These are phyloP conservation scores for Anhinga anhinga DNA, from an alignment of 2,113 vertebrate species.

Conservation along the genomic window DNA sequence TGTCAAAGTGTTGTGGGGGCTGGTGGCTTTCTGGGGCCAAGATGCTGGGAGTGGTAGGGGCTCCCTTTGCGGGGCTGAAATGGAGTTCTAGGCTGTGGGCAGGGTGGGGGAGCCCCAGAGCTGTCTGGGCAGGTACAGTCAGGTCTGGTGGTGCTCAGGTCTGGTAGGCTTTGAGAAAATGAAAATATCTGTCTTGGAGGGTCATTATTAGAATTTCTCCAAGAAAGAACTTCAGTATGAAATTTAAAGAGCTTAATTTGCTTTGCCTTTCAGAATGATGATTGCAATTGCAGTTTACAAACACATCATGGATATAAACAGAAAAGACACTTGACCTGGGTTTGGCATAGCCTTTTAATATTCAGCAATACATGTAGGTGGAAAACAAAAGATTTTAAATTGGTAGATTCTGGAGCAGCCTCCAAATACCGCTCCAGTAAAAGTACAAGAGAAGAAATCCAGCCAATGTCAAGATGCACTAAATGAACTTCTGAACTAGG, in stretches of 20 bases:
- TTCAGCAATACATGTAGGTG: not conserved
- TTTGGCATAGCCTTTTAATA: not conserved
- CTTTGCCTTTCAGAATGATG: not conserved
- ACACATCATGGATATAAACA: not conserved
- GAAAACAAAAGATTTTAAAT: not conserved
- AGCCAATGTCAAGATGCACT: not conserved
- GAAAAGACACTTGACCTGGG: not conserved
- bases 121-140: fast-evolving
- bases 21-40: fast-evolving
- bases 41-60: fast-evolving
- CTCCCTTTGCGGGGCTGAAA: fast-evolving
- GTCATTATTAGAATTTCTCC: not conserved
- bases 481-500: not conserved
- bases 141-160: not conserved
- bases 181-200: not conserved
- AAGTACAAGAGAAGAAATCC: not conserved
- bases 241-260: not conserved
- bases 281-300: not conserved
- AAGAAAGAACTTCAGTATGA: not conserved
- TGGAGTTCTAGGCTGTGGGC: not conserved
- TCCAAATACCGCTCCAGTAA: not conserved
- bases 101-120: fast-evolving
- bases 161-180: not conserved
- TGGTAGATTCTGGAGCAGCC: not conserved
- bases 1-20: fast-evolving